These are phyloP conservation scores for Vesta saturnalis DNA, from an alignment of 2,888 invertebrate genomes.

Conservation along the genomic window DNA sequence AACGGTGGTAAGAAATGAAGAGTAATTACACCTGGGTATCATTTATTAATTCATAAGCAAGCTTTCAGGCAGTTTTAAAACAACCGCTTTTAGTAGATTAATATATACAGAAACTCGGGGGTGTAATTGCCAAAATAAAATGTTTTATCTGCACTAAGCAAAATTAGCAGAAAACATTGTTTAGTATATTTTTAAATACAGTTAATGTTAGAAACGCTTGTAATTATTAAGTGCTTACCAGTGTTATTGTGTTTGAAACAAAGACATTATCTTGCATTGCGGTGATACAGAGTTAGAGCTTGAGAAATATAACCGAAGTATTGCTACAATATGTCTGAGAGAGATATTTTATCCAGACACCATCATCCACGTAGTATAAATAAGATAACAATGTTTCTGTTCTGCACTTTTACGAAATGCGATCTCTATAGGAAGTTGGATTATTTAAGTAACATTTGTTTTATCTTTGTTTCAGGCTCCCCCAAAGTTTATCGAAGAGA, in stretches of 20 bases:
- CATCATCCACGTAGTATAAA: constrained; percentile 31
- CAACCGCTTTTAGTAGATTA: constrained; percentile 10
- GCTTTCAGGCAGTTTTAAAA: constrained; percentile 2
- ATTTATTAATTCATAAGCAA: neutral
- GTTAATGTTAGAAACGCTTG: neutral
- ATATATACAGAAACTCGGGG: neutral
- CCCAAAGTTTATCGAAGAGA: constrained; percentile 32
- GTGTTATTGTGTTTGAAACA: neutral
- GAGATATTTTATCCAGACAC: constrained; percentile 28
- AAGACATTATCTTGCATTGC: too few species aligned
- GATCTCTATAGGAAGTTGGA: constrained; percentile 26
- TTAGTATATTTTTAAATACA: neutral
- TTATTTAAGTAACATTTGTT: constrained; percentile 30
- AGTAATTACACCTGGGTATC: neutral
- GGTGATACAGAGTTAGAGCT: neutral
- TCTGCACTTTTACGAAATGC: constrained; percentile 34
- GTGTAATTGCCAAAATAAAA: neutral
- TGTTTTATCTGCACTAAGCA: neutral
- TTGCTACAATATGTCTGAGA: neutral
- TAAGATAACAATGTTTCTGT: constrained; percentile 30
- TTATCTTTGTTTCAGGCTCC: constrained; percentile 37
- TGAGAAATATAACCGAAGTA: neutral
- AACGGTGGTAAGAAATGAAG: neutral
- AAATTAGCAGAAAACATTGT: neutral
- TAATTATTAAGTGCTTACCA: neutral